These are phyloP conservation scores for Amphiprion percula DNA, from an alignment of 2,113 vertebrate species.

Conservation along the genomic window DNA sequence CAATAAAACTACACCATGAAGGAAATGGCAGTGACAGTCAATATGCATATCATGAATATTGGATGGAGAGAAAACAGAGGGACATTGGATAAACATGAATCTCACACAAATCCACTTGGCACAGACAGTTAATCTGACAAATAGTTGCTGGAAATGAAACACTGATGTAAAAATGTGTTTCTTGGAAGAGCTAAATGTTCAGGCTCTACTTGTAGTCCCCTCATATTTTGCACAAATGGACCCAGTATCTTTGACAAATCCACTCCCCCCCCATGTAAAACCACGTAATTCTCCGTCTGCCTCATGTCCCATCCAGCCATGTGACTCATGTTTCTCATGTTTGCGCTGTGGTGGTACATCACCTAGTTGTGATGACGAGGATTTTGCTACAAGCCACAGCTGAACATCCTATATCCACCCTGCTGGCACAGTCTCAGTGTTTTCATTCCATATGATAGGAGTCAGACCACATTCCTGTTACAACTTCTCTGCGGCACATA, in stretches of 20 bases:
- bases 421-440: conserved; percentile 69
- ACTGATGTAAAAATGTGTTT: conserved; percentile 22
- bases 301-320: conserved; percentile 39
- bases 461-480: conserved; percentile 82
- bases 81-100: conserved; percentile 32
- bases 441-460: conserved; percentile 80
- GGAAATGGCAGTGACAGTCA: conserved; percentile 35
- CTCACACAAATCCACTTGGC: conserved; percentile 32
- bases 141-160: conserved; percentile 30
- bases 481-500: conserved; percentile 79
- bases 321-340: conserved; percentile 65
- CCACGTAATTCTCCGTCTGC: conserved; percentile 55
- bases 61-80: conserved; percentile 49
- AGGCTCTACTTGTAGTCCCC: conserved; percentile 4
- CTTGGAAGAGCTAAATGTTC: conserved; percentile 8
- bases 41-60: conserved; percentile 65
- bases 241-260: conserved; percentile 27
- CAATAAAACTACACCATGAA: conserved; percentile 23
- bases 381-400: conserved; percentile 58
- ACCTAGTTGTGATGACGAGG: conserved; percentile 61
- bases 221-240: conserved; percentile 31
- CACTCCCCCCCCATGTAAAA: conserved; percentile 8
- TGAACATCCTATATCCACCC: conserved; percentile 66
- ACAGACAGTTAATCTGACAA: conserved; percentile 45
- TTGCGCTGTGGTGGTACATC: conserved; percentile 51